Evolutionary conservation across 2,797 vertebrate genomes (phyloP).

Genomic region (Psittacula echo): DNA sequence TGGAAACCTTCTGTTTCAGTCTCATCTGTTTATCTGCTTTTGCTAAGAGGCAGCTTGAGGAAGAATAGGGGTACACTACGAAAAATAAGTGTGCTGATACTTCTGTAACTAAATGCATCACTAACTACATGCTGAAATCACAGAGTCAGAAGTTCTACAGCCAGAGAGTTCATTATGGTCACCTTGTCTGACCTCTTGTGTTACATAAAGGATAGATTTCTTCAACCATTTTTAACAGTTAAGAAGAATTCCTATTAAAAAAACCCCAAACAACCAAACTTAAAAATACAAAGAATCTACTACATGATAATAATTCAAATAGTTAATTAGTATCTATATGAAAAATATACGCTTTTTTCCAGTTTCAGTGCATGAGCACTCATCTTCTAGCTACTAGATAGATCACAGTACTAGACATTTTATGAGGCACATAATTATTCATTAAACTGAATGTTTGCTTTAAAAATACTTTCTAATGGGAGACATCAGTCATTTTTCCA

Average conservation of each 20-base stretch:
- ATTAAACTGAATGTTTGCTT: slow-evolving; percentile 15
- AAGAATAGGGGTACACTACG: not conserved
- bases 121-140: not conserved
- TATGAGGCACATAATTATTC: not conserved
- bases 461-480: not conserved
- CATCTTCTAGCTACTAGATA: not conserved
- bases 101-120: not conserved
- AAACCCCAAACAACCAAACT: not conserved
- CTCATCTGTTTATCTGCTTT: not conserved
- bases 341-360: not conserved
- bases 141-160: not conserved
- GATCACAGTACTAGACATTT: not conserved
- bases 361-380: not conserved
- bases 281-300: not conserved
- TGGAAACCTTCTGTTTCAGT: not conserved
- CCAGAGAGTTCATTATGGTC: slow-evolving; percentile 6
- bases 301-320: not conserved
- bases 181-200: slow-evolving; percentile 2
- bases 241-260: not conserved
- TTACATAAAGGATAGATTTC: slow-evolving; percentile 12
- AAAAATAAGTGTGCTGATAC: not conserved
- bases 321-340: not conserved
- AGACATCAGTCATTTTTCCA: not conserved
- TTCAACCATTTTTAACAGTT: not conserved
- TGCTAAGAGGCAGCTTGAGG: not conserved